Conservation (phyloP, 2,113 vertebrate genomes). For the Grammomys dolichurus region DNA sequence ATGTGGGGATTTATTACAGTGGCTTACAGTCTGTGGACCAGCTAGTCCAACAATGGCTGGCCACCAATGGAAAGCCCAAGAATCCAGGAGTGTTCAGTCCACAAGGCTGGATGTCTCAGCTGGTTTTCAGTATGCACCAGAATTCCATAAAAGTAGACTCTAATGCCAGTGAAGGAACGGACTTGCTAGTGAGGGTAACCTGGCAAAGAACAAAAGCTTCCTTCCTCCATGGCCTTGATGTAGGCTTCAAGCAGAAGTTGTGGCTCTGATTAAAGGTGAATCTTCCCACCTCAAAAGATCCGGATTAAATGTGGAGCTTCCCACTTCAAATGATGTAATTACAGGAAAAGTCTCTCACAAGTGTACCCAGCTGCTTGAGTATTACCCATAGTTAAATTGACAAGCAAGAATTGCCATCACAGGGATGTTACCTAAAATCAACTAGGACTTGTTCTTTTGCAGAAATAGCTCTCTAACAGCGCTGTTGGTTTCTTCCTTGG, state of each 20-base stretch:
- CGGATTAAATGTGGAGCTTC: neutral
- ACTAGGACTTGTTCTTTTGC: neutral
- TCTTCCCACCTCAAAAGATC: neutral
- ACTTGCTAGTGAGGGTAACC: neutral
- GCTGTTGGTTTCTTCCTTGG: neutral
- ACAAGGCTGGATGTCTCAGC: neutral
- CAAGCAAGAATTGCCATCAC: neutral
- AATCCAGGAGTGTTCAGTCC: neutral
- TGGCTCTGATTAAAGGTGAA: neutral
- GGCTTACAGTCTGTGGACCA: neutral
- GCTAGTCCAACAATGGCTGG: neutral
- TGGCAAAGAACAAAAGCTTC: neutral
- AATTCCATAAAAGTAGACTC: neutral
- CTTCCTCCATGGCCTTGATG: neutral
- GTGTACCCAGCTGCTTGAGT: neutral
- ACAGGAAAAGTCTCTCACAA: neutral
- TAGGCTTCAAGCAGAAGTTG: neutral
- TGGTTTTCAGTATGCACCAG: neutral
- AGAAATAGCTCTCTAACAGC: conserved; percentile 42
- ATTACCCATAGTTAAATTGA: neutral
- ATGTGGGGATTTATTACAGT: neutral
- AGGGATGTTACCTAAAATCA: neutral
- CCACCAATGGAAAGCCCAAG: neutral
- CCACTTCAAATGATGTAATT: neutral
- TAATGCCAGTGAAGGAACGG: neutral